Evolutionary conservation across 1,140 invertebrate species (phyloP), one percentile per base, ranked within the genome.

Genomic region (Charaxes varanes): DNA sequence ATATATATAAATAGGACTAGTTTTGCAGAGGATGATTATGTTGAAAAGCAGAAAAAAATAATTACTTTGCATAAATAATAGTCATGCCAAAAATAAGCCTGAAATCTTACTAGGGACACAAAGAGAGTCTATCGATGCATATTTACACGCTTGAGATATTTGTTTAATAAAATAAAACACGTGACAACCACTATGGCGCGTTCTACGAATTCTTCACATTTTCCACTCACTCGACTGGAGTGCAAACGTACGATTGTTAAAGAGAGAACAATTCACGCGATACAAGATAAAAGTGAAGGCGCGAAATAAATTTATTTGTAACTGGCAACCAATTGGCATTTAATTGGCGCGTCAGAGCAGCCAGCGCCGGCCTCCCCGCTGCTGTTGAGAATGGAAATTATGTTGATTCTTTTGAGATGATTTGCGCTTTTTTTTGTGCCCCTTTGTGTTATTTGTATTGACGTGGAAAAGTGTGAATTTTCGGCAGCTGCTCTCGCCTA

Each of bases 221-320:
- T 31, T 11, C 24, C 12, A 32, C 36, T 60, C 60, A 59, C 45
- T 46, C 35, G 48, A 47, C 46, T 51, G 56, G 38, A 65, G 58
- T 65, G 60, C 55, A 53, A 68, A 69, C 53, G 41, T 44, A 67
- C 44, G 60, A 71, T 76, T 71, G 68, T 77, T 71, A 62, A 64
- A 63, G 58, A 64, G 71, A 64, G 64, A 74, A 76, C 70, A 80
- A 80, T 77, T 59, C 66, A 60, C 37, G 40, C 47, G 70, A 80
- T 80, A 68, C 69, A 80, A 73, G 73, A 80, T 78, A 78, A 78
- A 61, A 56, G 54, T 44, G 45, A 61, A 54, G 53, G 63, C 55
- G 69, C 54, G 57, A 76, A 77, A 71, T 71, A 73, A 67, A 78
- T 80, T 80, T 72, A 61, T 63, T 79, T 74, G 63, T 70, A 55